Percentiles rank a stretch among this genome's conserved stretches.
phyloP scores from a whole-genome alignment of 2,113 vertebrate genomes.

The Silurus meridionalis region DNA sequence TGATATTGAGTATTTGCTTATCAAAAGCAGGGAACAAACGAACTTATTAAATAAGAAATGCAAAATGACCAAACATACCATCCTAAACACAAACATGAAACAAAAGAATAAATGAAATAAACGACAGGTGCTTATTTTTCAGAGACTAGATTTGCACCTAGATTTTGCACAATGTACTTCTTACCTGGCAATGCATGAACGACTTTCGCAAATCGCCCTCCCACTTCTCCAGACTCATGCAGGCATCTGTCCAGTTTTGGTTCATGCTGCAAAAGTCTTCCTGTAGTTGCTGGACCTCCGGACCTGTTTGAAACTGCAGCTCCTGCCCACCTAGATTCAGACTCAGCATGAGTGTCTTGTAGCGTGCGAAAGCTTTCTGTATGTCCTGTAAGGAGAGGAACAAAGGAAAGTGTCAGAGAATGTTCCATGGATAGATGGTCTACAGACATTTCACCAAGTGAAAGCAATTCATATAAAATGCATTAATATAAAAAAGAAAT shows the following conservation, averaged over 20 bases:
- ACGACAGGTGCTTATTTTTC: neutral
- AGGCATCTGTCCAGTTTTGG: slow-evolving; percentile 77
- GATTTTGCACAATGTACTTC: neutral
- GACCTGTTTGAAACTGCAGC: slow-evolving; percentile 62
- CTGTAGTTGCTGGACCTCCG: slow-evolving; percentile 69
- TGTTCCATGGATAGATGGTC: neutral
- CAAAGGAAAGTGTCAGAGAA: neutral
- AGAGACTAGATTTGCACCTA: neutral
- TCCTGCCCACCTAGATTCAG: slow-evolving; percentile 74
- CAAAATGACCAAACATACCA: neutral
- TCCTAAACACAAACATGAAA: neutral
- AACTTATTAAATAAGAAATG: neutral
- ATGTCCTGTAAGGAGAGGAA: slow-evolving; percentile 71
- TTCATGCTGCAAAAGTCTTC: slow-evolving; percentile 74
- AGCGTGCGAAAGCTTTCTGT: slow-evolving; percentile 77
- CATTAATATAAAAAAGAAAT: neutral
- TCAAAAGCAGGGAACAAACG: too few relatives aligned
- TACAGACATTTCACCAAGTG: neutral
- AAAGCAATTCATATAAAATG: neutral
- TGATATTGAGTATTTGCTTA: too few relatives aligned
- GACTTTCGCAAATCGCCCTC: slow-evolving; percentile 73
- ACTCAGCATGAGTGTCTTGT: slow-evolving; percentile 81
- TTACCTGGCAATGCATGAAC: slow-evolving; percentile 83
- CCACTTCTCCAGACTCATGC: slow-evolving; percentile 74
- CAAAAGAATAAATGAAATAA: neutral